phyloP scores from a whole-genome alignment of 2,113 vertebrate species.

The Cyanoramphus novaezelandiae region DNA sequence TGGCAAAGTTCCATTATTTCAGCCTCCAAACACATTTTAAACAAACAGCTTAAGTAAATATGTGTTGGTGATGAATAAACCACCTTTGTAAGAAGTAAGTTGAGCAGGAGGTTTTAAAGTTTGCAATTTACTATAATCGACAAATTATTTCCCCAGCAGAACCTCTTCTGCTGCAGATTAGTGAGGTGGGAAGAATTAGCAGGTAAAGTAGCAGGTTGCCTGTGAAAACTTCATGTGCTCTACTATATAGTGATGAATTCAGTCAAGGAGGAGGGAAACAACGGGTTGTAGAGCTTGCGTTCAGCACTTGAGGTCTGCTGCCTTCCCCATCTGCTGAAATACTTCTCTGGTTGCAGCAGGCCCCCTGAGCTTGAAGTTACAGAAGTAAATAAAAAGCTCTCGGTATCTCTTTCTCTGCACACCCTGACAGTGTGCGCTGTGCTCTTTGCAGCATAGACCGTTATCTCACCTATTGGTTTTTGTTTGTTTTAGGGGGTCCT shows the following conservation, averaged over 20 bases:
- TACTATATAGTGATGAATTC: not conserved
- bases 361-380: not conserved
- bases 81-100: not conserved
- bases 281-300: not conserved
- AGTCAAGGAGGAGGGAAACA: not conserved
- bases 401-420: not conserved
- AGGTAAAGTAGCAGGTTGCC: not conserved
- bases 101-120: not conserved
- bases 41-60: not conserved
- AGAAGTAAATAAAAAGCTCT: not conserved
- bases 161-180: not conserved
- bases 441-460: not conserved
- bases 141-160: not conserved
- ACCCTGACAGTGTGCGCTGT: accelerated
- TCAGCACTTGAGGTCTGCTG: not conserved
- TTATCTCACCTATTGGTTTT: accelerated
- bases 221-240: accelerated
- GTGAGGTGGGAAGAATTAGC: not conserved
- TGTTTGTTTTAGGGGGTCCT: not conserved
- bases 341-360: not conserved
- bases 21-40: not conserved
- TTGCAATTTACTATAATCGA: not conserved
- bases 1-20: not conserved
- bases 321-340: not conserved
- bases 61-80: not conserved